Percentiles rank a stretch among this genome's conserved stretches.
Conservation (phyloP, 2,113 vertebrate species). For the Pelobates fuscus region DNA sequence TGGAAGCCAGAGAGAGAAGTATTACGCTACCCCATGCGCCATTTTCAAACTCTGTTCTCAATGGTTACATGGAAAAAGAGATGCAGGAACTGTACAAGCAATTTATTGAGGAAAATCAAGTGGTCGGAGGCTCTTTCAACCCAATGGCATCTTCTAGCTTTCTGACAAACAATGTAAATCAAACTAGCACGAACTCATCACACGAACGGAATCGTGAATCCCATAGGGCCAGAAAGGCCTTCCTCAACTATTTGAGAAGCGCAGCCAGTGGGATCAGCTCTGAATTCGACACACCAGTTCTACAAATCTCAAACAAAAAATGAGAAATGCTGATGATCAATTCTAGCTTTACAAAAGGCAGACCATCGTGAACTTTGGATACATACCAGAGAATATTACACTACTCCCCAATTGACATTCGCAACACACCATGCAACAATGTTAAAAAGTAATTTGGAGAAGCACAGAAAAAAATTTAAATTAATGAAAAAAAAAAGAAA, state of each 20-base stretch:
- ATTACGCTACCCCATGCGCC: slow-evolving; percentile 68
- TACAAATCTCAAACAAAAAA: slow-evolving; percentile 76
- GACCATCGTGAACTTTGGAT: not conserved
- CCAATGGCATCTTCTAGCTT: slow-evolving; percentile 71
- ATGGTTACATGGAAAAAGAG: slow-evolving; percentile 81
- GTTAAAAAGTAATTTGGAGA: too few relatives aligned
- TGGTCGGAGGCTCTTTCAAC: slow-evolving; percentile 72
- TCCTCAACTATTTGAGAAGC: slow-evolving; percentile 63
- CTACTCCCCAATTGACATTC: not conserved
- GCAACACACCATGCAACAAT: too few relatives aligned
- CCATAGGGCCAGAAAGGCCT: slow-evolving; percentile 54
- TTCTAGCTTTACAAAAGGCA: not conserved
- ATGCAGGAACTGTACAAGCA: slow-evolving; percentile 85
- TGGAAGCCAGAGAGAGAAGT: slow-evolving; percentile 71
- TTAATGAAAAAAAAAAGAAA: too few relatives aligned
- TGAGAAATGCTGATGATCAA: not conserved
- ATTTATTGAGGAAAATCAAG: slow-evolving; percentile 82
- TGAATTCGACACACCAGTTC: slow-evolving; percentile 78
- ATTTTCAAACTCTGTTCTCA: slow-evolving; percentile 82
- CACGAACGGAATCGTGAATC: slow-evolving; percentile 66
- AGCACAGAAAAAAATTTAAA: too few relatives aligned
- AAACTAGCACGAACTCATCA: slow-evolving; percentile 64
- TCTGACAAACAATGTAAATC: slow-evolving; percentile 67
- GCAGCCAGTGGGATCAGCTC: slow-evolving; percentile 64
- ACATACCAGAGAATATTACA: not conserved